Evolutionary conservation across 1,140 invertebrate genomes (phyloP).

Genomic region (Thalassaphorura encarpata): DNA sequence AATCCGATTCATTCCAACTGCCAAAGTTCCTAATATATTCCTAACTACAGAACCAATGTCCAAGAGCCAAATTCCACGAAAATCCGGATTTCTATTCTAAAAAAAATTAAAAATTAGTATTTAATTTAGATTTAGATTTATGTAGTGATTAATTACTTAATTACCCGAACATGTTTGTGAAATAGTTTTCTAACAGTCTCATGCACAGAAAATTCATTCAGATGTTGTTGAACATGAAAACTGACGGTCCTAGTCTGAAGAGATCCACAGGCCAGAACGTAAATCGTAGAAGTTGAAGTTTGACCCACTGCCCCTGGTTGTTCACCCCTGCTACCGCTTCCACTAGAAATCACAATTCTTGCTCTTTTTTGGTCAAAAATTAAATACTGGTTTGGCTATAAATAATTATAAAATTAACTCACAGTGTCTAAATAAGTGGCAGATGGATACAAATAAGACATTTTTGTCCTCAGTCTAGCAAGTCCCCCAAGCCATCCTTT

Average conservation of each 20-base stretch:
- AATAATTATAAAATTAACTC: slow-evolving; percentile 35
- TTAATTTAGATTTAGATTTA: not conserved
- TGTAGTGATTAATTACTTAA: no score
- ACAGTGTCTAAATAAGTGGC: slow-evolving; percentile 65
- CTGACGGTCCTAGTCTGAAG: slow-evolving; percentile 58
- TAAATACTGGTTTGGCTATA: slow-evolving; percentile 1
- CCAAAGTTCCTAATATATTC: slow-evolving; percentile 19
- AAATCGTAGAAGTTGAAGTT: slow-evolving; percentile 41
- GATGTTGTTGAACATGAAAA: slow-evolving; percentile 38
- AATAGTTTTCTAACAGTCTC: slow-evolving; percentile 50
- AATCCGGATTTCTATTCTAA: slow-evolving; percentile 8
- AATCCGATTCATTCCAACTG: slow-evolving; percentile 14
- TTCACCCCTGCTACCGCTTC: slow-evolving; percentile 11
- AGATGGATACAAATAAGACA: slow-evolving; percentile 72
- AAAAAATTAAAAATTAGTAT: not conserved
- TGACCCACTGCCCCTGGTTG: slow-evolving; percentile 32
- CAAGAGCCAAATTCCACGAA: slow-evolving; percentile 24
- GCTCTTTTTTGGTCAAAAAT: slow-evolving; percentile 46
- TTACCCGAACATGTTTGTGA: slow-evolving; percentile 50
- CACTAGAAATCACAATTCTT: slow-evolving; percentile 43
- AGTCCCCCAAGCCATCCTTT: slow-evolving; percentile 81
- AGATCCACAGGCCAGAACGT: slow-evolving; percentile 54
- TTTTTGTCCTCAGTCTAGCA: slow-evolving; percentile 61
- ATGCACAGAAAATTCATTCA: slow-evolving; percentile 52
- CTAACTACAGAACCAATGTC: slow-evolving; percentile 14